Conservation (phyloP, 2,113 vertebrate genomes). For the Sceloporus undulatus region DNA sequence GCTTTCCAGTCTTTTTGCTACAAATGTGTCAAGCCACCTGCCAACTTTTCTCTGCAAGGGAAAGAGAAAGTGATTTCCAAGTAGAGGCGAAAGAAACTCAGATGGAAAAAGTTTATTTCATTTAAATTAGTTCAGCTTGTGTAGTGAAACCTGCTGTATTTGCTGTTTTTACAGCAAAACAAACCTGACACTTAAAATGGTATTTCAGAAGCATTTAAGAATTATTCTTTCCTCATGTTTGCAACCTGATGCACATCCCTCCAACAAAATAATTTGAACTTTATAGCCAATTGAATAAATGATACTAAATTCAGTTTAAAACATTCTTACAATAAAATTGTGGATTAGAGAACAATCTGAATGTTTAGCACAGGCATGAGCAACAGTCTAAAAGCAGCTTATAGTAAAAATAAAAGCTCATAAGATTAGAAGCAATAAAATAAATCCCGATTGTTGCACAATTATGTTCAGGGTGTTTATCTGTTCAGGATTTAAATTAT, state of each 20-base stretch:
- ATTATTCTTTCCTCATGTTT: slow-evolving; percentile 33
- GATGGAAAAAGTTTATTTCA: slow-evolving; percentile 43
- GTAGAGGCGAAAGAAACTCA: not conserved
- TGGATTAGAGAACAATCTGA: not conserved
- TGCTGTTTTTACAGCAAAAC: slow-evolving; percentile 53
- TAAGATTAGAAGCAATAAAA: slow-evolving; percentile 22
- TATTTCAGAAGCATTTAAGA: slow-evolving; percentile 57
- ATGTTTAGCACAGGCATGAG: slow-evolving; percentile 39
- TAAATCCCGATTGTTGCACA: not conserved
- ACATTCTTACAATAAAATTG: not conserved
- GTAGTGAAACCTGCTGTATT: slow-evolving; percentile 49
- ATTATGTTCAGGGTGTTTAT: not conserved
- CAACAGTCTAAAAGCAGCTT: slow-evolving; percentile 39
- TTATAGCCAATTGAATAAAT: not conserved
- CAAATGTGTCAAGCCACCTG: not conserved
- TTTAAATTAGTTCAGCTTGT: slow-evolving; percentile 54
- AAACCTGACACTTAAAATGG: slow-evolving; percentile 49
- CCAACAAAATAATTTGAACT: not conserved
- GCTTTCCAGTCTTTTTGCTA: slow-evolving; percentile 26
- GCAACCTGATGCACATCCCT: not conserved
- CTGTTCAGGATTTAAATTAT: not conserved
- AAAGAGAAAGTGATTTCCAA: not conserved
- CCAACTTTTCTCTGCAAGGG: slow-evolving; percentile 16
- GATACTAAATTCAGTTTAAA: not conserved
- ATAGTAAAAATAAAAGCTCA: slow-evolving; percentile 16